Evolutionary conservation across 2,888 invertebrate genomes (phyloP).

Genomic region (Entomobrya proxima): DNA sequence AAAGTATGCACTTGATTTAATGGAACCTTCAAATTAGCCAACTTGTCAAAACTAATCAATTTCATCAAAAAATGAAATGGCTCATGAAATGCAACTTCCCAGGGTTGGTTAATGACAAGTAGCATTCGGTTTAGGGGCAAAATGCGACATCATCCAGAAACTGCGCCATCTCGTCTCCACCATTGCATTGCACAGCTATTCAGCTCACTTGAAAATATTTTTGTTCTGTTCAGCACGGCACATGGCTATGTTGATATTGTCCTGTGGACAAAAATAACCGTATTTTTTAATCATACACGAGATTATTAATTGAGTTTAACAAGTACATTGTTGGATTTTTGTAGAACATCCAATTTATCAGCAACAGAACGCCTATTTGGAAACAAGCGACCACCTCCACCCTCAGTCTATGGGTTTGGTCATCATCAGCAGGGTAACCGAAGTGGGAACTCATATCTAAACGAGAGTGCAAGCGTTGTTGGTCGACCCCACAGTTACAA

Average conservation of each 20-base stretch:
- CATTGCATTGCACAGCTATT: background rate
- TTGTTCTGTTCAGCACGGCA: background rate
- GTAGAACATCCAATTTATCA: constrained; percentile 53
- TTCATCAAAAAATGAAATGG: no score
- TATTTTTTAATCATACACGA: no score
- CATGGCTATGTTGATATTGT: background rate
- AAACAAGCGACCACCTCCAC: constrained; percentile 57
- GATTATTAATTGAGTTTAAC: background rate
- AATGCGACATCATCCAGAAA: background rate
- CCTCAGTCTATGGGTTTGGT: constrained; percentile 52
- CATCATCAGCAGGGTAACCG: constrained; percentile 49
- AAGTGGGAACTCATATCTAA: background rate
- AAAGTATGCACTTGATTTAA: no score
- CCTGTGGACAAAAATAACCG: background rate
- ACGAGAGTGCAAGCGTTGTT: background rate
- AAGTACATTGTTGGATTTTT: background rate
- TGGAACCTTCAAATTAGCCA: no score
- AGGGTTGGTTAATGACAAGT: no score
- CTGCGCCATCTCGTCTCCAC: constrained; percentile 7
- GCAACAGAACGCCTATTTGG: constrained; percentile 67
- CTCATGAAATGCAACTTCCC: no score
- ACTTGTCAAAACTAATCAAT: no score
- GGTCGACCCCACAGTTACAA: constrained; percentile 47
- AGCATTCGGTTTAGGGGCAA: no score
- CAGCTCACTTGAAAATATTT: background rate